Conservation (phyloP, 2,113 vertebrate genomes). For the Microtus richardsoni region DNA sequence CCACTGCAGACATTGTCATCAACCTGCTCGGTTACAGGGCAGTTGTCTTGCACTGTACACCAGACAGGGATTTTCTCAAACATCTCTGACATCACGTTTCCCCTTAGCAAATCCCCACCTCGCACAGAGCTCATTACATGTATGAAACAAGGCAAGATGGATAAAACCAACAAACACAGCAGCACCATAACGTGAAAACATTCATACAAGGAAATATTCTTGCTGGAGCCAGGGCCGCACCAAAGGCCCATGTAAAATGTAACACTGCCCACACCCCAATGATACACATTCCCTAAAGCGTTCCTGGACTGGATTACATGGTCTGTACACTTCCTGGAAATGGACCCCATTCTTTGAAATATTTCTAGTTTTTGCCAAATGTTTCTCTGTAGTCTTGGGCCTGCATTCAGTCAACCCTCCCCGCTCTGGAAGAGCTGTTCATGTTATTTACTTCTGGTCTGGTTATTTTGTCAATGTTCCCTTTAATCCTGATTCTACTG, state of each 20-base stretch:
- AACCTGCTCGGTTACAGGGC: neutral
- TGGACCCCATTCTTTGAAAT: slow-evolving; percentile 33
- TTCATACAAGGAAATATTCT: neutral
- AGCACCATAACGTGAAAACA: neutral
- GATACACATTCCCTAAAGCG: neutral
- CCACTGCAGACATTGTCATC: neutral
- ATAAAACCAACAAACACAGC: neutral
- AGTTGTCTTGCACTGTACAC: neutral
- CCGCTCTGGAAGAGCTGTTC: neutral
- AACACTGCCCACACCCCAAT: neutral
- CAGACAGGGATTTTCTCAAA: slow-evolving; percentile 20
- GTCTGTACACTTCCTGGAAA: slow-evolving; percentile 40
- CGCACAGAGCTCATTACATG: neutral
- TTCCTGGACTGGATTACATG: neutral
- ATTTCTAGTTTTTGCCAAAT: slow-evolving; percentile 4
- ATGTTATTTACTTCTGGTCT: neutral
- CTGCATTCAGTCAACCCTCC: neutral
- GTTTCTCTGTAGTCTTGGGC: neutral
- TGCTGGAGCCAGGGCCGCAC: neutral
- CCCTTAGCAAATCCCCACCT: neutral
- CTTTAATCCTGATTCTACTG: slow-evolving; percentile 23
- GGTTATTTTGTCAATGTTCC: neutral
- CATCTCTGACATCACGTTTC: neutral
- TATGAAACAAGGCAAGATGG: neutral
- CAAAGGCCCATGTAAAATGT: neutral